Conservation (phyloP, 2,888 invertebrate species). For the Rhaphigaster nebulosa region DNA sequence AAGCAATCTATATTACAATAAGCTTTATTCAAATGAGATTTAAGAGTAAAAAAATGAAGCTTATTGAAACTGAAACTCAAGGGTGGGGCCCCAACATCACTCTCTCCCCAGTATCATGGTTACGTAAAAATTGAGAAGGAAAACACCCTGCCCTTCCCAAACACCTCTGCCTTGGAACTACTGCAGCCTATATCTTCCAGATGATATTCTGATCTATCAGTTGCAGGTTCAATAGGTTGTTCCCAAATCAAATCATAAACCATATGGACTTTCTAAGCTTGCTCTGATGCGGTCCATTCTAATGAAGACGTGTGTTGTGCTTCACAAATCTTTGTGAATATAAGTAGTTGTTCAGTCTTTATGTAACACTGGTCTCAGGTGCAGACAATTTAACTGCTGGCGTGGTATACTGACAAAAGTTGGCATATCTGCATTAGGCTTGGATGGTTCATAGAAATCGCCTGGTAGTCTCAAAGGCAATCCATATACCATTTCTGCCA, state of each 20-base stretch:
- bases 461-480: neutral
- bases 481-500: conserved; percentile 9
- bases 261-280: neutral
- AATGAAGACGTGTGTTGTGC: neutral
- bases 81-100: too few species aligned
- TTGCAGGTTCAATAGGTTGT: too few species aligned
- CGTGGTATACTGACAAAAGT: neutral
- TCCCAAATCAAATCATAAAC: conserved; percentile 74
- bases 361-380: neutral
- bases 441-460: neutral
- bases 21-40: too few species aligned
- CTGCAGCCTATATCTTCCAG: too few species aligned
- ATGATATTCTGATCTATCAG: too few species aligned
- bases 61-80: too few species aligned
- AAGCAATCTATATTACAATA: too few species aligned
- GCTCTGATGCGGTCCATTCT: neutral
- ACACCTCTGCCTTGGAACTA: too few species aligned
- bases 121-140: too few species aligned
- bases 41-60: too few species aligned
- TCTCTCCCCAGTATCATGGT: too few species aligned
- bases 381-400: neutral
- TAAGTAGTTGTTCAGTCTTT: neutral
- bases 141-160: too few species aligned
- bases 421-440: neutral
- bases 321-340: neutral